Conservation (phyloP, 1,140 invertebrate species). For the Drosophila tropicalis region DNA sequence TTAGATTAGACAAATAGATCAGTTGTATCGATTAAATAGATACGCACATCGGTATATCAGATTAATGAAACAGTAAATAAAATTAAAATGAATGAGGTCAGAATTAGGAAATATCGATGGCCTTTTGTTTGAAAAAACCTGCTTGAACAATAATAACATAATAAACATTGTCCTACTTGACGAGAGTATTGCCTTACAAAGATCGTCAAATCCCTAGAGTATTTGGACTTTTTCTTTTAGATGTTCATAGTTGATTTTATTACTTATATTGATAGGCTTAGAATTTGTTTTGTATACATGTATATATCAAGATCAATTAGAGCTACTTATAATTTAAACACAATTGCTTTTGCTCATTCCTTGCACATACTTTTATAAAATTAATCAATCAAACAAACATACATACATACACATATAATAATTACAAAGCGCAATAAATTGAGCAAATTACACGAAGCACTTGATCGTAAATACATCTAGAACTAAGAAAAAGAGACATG, state of each 20-base stretch:
- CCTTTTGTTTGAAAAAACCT: too few species aligned
- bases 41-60: too few species aligned
- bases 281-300: slow-evolving; percentile 50
- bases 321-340: slow-evolving; percentile 75
- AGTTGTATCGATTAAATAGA: too few species aligned
- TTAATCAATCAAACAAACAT: slow-evolving; percentile 39
- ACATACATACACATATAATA: slow-evolving; percentile 32
- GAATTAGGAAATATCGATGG: too few species aligned
- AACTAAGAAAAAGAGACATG: slow-evolving; percentile 9
- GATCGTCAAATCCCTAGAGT: too few species aligned
- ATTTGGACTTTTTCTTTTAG: background rate
- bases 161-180: too few species aligned
- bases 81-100: too few species aligned
- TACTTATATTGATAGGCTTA: slow-evolving; percentile 61
- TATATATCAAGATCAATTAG: slow-evolving; percentile 61
- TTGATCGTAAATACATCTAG: slow-evolving; percentile 59
- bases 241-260: slow-evolving; percentile 51
- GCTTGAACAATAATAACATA: too few species aligned
- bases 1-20: too few species aligned
- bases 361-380: slow-evolving; percentile 38
- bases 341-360: slow-evolving; percentile 67
- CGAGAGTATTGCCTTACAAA: too few species aligned
- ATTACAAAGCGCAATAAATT: slow-evolving; percentile 74
- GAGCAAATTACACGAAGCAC: slow-evolving; percentile 77
- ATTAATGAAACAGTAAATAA: too few species aligned